Conservation (phyloP, 2,888 invertebrate genomes). For the Drosophila falleni region DNA sequence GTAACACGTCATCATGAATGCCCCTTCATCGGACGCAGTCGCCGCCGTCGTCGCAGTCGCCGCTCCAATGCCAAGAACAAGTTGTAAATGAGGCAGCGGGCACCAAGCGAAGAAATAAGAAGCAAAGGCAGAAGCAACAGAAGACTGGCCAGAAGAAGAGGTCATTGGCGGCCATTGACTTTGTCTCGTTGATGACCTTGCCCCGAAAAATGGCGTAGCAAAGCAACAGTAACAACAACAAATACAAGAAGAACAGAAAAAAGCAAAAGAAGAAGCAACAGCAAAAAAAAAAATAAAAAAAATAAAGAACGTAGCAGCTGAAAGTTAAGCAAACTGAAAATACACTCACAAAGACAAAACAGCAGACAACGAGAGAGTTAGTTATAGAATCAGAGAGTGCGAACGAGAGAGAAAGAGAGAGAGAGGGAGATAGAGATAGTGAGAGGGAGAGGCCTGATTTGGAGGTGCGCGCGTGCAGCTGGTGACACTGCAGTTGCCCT, state of each 20-base stretch:
- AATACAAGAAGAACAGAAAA: conserved; percentile 18
- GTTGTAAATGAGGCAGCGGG: conserved; percentile 72
- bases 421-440: conserved; percentile 6
- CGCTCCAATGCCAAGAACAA: conserved; percentile 72
- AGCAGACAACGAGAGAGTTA: conserved; percentile 39
- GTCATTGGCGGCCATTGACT: conserved; percentile 85
- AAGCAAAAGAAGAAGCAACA: conserved; percentile 27
- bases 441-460: conserved; percentile 20
- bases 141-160: conserved; percentile 77
- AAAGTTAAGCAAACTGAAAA: conserved; percentile 56
- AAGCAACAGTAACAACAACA: conserved; percentile 41
- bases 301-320: conserved; percentile 56
- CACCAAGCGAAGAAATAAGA: conserved; percentile 35
- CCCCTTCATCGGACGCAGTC: conserved; percentile 22
- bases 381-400: conserved; percentile 8
- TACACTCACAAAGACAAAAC: conserved; percentile 59
- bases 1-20: conserved; percentile 77
- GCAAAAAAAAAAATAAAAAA: conserved; percentile 21
- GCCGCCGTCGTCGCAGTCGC: conserved; percentile 5
- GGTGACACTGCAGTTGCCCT: conserved; percentile 62
- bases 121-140: conserved; percentile 25
- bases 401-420: conserved; percentile 12
- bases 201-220: conserved; percentile 84
- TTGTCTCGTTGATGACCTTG: conserved; percentile 86
- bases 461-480: conserved; percentile 65